Conservation (phyloP, 2,113 vertebrate genomes). For the Brienomyrus brachyistius region DNA sequence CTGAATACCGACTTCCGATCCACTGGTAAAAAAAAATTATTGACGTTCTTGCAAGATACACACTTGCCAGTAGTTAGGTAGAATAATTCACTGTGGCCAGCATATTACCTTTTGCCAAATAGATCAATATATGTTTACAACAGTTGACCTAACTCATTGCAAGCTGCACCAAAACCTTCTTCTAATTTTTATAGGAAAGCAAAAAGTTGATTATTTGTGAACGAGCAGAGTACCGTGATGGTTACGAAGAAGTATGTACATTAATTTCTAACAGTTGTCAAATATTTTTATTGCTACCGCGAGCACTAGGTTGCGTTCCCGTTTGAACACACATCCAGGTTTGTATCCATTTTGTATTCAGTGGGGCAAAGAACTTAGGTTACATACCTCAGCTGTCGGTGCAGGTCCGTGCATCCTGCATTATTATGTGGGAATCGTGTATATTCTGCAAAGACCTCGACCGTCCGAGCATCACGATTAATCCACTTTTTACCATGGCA, state of each 20-base stretch:
- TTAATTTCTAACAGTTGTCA: background rate
- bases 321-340: background rate
- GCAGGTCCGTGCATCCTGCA: background rate
- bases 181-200: background rate
- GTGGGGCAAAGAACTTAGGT: background rate
- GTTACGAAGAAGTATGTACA: background rate
- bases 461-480: slow-evolving; percentile 20
- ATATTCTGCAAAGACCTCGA: slow-evolving; percentile 21
- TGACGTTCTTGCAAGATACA: background rate
- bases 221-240: background rate
- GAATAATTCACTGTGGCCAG: background rate
- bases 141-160: background rate
- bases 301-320: background rate
- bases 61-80: background rate
- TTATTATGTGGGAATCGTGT: slow-evolving; percentile 20
- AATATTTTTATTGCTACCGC: background rate
- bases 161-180: background rate
- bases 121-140: background rate
- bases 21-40: background rate
- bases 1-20: background rate
- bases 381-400: slow-evolving; percentile 10
- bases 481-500: slow-evolving; percentile 35
- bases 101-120: background rate
- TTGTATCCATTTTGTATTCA: background rate
- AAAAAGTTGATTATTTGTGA: background rate